These are phyloP conservation scores for Dolichallabes microphthalmus DNA, from an alignment of 2,113 vertebrate genomes.

Conservation along the genomic window DNA sequence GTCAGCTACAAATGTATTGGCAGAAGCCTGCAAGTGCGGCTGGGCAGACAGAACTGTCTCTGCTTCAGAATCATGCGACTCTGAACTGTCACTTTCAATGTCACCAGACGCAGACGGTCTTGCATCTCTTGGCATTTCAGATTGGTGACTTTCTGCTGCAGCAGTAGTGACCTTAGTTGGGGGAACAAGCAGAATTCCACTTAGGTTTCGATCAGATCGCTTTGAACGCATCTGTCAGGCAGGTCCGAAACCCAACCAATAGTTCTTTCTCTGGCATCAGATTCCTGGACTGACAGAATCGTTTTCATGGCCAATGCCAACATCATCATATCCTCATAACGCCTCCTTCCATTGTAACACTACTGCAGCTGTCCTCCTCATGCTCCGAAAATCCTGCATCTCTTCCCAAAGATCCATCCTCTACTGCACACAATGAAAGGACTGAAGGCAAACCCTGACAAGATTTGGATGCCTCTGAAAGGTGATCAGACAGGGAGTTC, in stretches of 20 bases:
- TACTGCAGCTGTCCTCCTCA: neutral
- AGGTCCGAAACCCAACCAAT: too few relatives aligned
- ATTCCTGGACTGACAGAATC: neutral
- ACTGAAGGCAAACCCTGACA: too few relatives aligned
- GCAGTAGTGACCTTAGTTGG: neutral
- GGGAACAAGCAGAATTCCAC: neutral
- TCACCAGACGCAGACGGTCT: neutral
- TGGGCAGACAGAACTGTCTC: neutral
- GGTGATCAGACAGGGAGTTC: too few relatives aligned
- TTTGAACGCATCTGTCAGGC: neutral
- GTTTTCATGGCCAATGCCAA: neutral
- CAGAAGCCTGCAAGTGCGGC: neutral
- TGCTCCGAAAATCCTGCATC: neutral
- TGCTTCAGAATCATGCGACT: neutral
- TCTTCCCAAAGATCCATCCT: too few relatives aligned
- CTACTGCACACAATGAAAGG: too few relatives aligned
- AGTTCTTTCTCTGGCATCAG: neutral
- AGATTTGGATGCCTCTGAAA: too few relatives aligned
- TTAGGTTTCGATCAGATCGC: neutral
- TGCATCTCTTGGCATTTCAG: neutral
- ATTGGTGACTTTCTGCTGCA: neutral
- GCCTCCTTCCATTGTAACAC: neutral
- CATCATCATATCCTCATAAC: neutral
- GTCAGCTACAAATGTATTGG: neutral
- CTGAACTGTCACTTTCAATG: neutral